Percentiles rank a stretch among this genome's conserved stretches.
Evolutionary conservation across 2,888 invertebrate species (phyloP).

Genomic region (Bellardia pandia): DNA sequence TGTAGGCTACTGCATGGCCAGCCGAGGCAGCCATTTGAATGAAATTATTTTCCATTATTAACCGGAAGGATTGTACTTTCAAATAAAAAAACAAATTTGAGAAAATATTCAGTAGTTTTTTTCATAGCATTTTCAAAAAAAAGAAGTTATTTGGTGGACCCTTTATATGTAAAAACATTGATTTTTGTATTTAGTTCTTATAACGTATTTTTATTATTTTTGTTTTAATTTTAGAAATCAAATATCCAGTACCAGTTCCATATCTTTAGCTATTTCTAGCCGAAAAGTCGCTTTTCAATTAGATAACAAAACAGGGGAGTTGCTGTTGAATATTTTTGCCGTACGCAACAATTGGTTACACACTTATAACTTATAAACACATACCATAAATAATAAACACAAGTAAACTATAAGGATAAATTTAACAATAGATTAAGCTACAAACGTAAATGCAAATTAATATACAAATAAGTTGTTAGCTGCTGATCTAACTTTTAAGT

Average conservation of each 20-base stretch:
- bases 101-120: too few relatives aligned
- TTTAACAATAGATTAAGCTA: not conserved
- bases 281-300: constrained; percentile 69
- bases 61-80: too few relatives aligned
- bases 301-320: constrained; percentile 73
- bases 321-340: constrained; percentile 75
- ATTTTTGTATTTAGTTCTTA: too few relatives aligned
- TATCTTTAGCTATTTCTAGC: constrained; percentile 62
- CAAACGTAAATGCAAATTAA: not conserved
- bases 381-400: not conserved
- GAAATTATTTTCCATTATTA: too few relatives aligned
- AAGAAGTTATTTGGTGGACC: too few relatives aligned
- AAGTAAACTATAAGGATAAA: not conserved
- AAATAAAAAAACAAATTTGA: too few relatives aligned
- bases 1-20: too few relatives aligned
- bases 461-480: not conserved
- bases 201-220: not conserved
- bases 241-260: constrained; percentile 64
- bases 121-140: too few relatives aligned
- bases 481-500: not conserved
- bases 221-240: constrained; percentile 53
- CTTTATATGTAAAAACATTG: too few relatives aligned
- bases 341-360: constrained; percentile 73
- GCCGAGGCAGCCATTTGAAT: too few relatives aligned
- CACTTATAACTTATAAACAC: constrained; percentile 43